Conservation (phyloP, 1,140 invertebrate species). For the Zaprionus nigranus region DNA sequence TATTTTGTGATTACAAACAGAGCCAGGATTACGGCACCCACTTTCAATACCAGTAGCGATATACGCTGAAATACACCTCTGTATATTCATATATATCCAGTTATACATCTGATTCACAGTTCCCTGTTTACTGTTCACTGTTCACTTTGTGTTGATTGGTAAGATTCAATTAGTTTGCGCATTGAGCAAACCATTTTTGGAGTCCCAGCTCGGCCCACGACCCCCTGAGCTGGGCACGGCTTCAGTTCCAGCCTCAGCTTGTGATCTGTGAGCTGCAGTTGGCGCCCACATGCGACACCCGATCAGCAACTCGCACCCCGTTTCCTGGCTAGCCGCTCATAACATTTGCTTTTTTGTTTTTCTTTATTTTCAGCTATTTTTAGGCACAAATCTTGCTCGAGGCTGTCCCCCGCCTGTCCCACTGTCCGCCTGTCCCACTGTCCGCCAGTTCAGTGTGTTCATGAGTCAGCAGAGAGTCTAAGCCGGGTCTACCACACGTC, state of each 20-base stretch:
- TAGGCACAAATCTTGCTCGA: slow-evolving; percentile 30
- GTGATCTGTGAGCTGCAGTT: slow-evolving; percentile 60
- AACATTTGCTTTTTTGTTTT: slow-evolving; percentile 29
- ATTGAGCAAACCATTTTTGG: slow-evolving; percentile 72
- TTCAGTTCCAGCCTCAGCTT: slow-evolving; percentile 25
- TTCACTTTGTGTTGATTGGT: slow-evolving; percentile 23
- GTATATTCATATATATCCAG: background rate
- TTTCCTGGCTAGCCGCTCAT: slow-evolving; percentile 39
- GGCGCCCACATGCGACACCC: slow-evolving; percentile 48
- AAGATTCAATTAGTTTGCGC: slow-evolving; percentile 67
- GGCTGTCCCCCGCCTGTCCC: background rate
- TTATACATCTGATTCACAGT: background rate
- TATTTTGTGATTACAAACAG: background rate
- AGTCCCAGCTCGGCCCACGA: slow-evolving; percentile 41
- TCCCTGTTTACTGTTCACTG: too few relatives aligned
- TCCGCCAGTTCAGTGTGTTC: slow-evolving; percentile 9
- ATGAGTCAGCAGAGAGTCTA: slow-evolving; percentile 66
- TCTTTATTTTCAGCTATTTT: slow-evolving; percentile 48
- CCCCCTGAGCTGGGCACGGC: slow-evolving; percentile 54
- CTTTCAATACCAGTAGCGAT: background rate
- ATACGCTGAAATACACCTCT: background rate
- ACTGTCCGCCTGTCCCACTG: background rate
- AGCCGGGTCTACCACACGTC: slow-evolving; percentile 62
- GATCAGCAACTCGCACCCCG: slow-evolving; percentile 31
- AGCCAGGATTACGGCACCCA: background rate